These are phyloP conservation scores for Mustela nigripes DNA, from an alignment of 2,113 vertebrate species.

Conservation along the genomic window DNA sequence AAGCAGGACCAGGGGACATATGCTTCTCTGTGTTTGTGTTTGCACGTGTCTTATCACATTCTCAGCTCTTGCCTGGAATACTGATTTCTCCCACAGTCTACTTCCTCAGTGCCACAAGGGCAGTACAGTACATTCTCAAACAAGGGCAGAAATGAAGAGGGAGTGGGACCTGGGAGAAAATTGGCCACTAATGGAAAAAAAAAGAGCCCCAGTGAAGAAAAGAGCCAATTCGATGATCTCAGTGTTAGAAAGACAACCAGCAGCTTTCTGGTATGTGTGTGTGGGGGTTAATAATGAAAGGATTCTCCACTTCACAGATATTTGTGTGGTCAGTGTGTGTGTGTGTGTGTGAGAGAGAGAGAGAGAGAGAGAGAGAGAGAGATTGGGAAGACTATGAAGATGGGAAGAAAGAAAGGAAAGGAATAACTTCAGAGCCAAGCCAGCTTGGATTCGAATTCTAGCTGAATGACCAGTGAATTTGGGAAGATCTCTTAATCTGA, in stretches of 20 bases:
- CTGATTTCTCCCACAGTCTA: not conserved
- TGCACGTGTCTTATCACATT: not conserved
- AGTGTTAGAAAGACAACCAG: not conserved
- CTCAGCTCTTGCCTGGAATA: not conserved
- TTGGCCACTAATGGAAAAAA: not conserved
- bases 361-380: not conserved
- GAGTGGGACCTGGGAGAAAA: not conserved
- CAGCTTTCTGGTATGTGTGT: not conserved
- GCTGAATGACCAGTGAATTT: constrained; percentile 12
- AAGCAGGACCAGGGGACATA: not conserved
- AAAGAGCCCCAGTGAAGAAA: not conserved
- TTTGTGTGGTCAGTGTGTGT: not conserved
- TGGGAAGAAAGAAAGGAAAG: not conserved
- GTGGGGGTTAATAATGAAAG: not conserved
- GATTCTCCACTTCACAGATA: not conserved
- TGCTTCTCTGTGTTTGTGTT: not conserved
- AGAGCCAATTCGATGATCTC: not conserved
- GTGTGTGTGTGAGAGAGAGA: not conserved
- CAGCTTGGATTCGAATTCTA: constrained; percentile 34
- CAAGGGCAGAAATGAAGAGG: not conserved
- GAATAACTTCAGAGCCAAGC: constrained; percentile 5
- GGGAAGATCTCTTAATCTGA: constrained; percentile 47
- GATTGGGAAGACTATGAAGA: not conserved
- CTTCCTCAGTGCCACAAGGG: not conserved
- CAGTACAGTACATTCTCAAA: not conserved